Conservation (phyloP, 2,888 invertebrate species). For the Apamea anceps region DNA sequence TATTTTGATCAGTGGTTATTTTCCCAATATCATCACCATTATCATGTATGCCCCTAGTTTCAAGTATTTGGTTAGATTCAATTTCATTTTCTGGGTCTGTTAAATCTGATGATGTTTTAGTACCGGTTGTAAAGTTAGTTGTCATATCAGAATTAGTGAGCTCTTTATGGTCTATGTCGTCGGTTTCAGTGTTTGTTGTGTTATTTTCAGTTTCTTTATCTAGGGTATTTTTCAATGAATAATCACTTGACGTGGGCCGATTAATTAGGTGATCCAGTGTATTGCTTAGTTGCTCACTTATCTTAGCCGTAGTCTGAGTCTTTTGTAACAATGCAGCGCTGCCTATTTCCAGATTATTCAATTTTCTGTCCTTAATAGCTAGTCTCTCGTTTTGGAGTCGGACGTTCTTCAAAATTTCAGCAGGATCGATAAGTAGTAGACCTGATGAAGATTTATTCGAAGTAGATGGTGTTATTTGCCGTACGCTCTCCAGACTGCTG, state of each 20-base stretch:
- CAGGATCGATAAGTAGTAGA: conserved; percentile 67
- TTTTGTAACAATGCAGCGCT: conserved; percentile 69
- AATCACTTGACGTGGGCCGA: conserved; percentile 67
- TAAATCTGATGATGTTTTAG: conserved; percentile 19
- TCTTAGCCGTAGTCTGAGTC: conserved; percentile 67
- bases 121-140: neutral
- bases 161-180: neutral
- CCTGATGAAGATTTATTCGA: conserved; percentile 39
- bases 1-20: conserved; percentile 37
- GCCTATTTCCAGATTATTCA: conserved; percentile 72
- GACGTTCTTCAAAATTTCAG: conserved; percentile 75
- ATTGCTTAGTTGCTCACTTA: conserved; percentile 69
- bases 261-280: conserved; percentile 72
- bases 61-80: neutral
- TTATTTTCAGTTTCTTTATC: conserved; percentile 27
- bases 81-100: neutral
- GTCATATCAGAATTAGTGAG: neutral
- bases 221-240: neutral
- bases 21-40: neutral
- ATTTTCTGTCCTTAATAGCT: conserved; percentile 73
- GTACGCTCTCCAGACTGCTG: neutral
- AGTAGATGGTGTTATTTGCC: conserved; percentile 6
- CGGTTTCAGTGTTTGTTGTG: neutral
- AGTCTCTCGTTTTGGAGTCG: conserved; percentile 72
- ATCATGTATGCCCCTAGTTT: neutral